These are phyloP conservation scores for Diplazon laetatorius DNA, from an alignment of 2,888 invertebrate genomes.

Conservation along the genomic window DNA sequence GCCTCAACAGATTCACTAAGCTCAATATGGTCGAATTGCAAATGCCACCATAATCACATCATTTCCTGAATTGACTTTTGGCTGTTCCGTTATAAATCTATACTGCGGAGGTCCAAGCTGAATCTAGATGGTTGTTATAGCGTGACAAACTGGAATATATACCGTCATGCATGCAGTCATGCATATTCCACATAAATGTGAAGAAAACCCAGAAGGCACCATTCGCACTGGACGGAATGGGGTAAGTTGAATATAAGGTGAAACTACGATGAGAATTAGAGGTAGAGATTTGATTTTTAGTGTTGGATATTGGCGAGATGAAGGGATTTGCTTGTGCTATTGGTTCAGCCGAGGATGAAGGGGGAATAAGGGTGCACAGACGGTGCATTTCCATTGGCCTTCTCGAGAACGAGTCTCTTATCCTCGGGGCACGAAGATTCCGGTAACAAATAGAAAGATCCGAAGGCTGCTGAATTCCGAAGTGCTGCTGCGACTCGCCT, in stretches of 20 bases:
- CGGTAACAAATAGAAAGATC: slow-evolving; percentile 65
- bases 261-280: not conserved
- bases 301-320: slow-evolving; percentile 3
- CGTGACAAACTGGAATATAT: not conserved
- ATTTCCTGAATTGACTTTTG: slow-evolving; percentile 6
- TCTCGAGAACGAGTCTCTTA: slow-evolving; percentile 33
- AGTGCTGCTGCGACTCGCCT: slow-evolving; percentile 64
- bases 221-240: not conserved
- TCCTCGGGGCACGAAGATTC: slow-evolving; percentile 55
- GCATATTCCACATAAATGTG: slow-evolving; percentile 4
- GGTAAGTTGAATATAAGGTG: not conserved
- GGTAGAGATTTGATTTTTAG: not conserved
- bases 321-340: not conserved
- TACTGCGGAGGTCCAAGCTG: not conserved
- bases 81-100: slow-evolving; percentile 8
- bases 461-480: too few species aligned
- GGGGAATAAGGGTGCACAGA: slow-evolving; percentile 18
- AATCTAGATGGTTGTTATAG: not conserved
- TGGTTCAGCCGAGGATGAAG: slow-evolving; percentile 12
- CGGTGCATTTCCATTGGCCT: slow-evolving; percentile 15
- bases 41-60: slow-evolving; percentile 6
- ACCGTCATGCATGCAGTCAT: slow-evolving; percentile 5
- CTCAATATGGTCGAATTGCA: not conserved
- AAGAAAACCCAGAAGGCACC: not conserved
- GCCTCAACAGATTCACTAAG: not conserved